phyloP scores from a whole-genome alignment of 2,888 invertebrate species.

The Beris morrisii region DNA sequence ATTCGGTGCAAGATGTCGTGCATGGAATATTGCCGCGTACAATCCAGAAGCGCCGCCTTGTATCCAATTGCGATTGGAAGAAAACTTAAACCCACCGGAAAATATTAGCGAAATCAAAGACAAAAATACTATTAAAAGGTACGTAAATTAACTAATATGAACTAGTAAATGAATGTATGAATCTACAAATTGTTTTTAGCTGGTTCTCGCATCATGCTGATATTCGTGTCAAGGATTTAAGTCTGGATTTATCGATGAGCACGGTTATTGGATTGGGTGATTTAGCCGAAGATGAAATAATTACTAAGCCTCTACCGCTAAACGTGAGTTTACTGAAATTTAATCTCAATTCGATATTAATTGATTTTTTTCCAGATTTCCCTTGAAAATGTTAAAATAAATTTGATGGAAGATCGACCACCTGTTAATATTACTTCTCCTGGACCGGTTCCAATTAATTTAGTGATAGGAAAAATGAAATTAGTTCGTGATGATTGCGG shows the following conservation, averaged over 20 bases:
- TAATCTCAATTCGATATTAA: not conserved
- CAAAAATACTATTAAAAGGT: conserved; percentile 54
- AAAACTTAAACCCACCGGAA: conserved; percentile 58
- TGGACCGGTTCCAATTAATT: conserved; percentile 76
- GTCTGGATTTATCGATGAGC: conserved; percentile 74
- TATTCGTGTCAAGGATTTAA: conserved; percentile 67
- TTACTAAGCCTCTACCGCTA: conserved; percentile 78
- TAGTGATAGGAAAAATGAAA: conserved; percentile 70
- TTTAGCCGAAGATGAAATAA: conserved; percentile 84
- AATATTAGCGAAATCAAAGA: conserved; percentile 46
- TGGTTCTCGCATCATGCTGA: conserved; percentile 60
- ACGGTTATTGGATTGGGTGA: conserved; percentile 80
- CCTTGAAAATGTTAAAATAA: conserved; percentile 74
- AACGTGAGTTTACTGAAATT: conserved; percentile 60
- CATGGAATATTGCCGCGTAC: conserved; percentile 72
- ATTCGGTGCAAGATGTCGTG: conserved; percentile 78
- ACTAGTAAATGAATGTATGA: not conserved
- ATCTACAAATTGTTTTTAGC: conserved; percentile 41
- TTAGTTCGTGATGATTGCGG: conserved; percentile 75
- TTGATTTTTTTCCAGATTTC: conserved; percentile 60
- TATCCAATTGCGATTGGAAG: conserved; percentile 65
- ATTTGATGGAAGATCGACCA: conserved; percentile 81
- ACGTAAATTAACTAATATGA: conserved; percentile 4
- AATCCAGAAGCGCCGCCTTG: conserved; percentile 60
- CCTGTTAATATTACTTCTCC: conserved; percentile 79